Evolutionary conservation across 2,113 vertebrate genomes (phyloP), one percentile per base, ranked within the genome.

Genomic region (Phylloscopus trochilus): DNA sequence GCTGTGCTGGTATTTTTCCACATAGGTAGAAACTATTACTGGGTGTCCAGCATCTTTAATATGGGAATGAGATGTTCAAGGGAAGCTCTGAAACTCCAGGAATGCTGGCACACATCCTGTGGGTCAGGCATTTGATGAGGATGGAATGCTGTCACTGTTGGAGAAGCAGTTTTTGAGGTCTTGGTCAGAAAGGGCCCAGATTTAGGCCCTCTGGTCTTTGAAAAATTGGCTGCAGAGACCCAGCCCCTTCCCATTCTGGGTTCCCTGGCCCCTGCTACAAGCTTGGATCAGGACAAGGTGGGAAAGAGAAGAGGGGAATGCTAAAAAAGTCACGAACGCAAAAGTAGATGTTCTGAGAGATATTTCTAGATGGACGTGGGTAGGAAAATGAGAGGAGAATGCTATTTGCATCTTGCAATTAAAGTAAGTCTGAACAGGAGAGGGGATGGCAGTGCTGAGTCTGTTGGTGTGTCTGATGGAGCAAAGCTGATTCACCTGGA

Each of bases 401-500:
- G 90, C 95, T 98, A 97, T 98, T 98, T 98, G 96, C 95, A 92
- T 95, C 91, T 60, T 59, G 95, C 95, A 97, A 96, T 97, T 98
- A 97, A 97, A 98, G 96, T 96, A 97, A 96, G 92, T 92, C 86
- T 52, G 92, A 96, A 81, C 66, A 51, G 78, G 83, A 96, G 90
- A 92, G 88, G 96, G 92, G 95, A 93, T 94, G 96, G 96, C 96
- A 96, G 92, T 56, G 76, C 92, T 28, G 83, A 93, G 91, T 87
- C 83, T 97, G 96, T 96, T 97, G 98, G 97, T 97, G 94, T 93
- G 92, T 95, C 95, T 97, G 98, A 97, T 97, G 97, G 97, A 96
- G 97, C 97, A 96, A 73, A 96, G 95, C 97, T 97, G 98, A 98
- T 97, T 97, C 97, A 95, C 97, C 97, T 97, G 92, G 72, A 94